Conservation (phyloP, 2,797 vertebrate species). For the Poeciliopsis infans region DNA sequence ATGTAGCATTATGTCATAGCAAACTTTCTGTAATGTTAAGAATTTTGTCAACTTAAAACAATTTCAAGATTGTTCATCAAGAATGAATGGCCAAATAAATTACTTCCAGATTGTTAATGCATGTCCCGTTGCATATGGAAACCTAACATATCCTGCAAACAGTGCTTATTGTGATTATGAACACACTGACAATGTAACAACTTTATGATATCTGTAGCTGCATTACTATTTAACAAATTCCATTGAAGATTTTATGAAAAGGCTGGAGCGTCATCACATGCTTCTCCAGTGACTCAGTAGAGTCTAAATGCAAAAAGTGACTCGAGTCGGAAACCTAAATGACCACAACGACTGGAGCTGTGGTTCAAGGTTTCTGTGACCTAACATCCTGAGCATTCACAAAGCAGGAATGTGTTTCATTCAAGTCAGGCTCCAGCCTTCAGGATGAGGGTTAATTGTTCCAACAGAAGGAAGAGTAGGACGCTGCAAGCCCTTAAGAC, state of each 20-base stretch:
- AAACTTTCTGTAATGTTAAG: background rate
- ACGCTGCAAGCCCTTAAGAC: background rate
- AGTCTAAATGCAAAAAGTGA: slow-evolving; percentile 33
- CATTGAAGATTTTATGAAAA: slow-evolving; percentile 10
- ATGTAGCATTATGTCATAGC: background rate
- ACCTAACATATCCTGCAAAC: background rate
- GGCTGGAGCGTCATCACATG: slow-evolving; percentile 14
- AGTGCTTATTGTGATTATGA: background rate
- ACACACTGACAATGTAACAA: background rate
- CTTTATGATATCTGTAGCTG: background rate
- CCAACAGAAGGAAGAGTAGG: slow-evolving; percentile 14
- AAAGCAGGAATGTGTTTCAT: slow-evolving; percentile 41
- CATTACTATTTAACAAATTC: slow-evolving; percentile 33
- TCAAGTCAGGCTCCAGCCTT: slow-evolving; percentile 9
- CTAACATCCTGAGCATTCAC: slow-evolving; percentile 44
- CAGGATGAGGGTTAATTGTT: slow-evolving; percentile 11
- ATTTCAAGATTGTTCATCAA: background rate
- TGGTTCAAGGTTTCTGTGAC: slow-evolving; percentile 59
- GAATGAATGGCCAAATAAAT: background rate
- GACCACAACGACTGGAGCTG: slow-evolving; percentile 37
- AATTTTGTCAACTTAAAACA: background rate
- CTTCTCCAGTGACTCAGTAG: slow-evolving; percentile 28
- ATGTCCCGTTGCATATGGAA: background rate
- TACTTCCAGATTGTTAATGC: background rate
- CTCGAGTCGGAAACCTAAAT: slow-evolving; percentile 23